These are phyloP conservation scores for Crocidura indochinensis DNA, from an alignment of 2,797 vertebrate species.

Conservation along the genomic window DNA sequence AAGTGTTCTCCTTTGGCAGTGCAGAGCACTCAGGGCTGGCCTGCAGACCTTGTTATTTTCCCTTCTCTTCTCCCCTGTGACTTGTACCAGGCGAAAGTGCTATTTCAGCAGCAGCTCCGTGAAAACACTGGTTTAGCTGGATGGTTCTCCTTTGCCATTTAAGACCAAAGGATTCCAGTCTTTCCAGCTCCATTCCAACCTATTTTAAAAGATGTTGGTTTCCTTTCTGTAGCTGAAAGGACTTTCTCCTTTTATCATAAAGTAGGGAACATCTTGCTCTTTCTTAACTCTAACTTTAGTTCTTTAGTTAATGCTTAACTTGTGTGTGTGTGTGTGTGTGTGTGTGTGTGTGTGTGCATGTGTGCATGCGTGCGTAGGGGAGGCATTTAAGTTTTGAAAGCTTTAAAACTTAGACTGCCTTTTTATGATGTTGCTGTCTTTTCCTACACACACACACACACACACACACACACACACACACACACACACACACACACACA, in stretches of 20 bases:
- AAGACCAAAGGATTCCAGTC: constrained; percentile 66
- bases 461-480: too few relatives aligned
- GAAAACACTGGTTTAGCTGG: constrained; percentile 43
- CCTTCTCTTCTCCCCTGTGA: constrained; percentile 68
- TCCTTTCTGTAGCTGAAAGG: constrained; percentile 63
- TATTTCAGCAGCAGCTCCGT: constrained; percentile 76
- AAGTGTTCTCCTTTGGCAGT: constrained; percentile 71
- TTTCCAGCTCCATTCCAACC: constrained; percentile 67
- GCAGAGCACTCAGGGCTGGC: not conserved
- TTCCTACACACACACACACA: not conserved
- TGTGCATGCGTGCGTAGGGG: not conserved
- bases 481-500: too few relatives aligned
- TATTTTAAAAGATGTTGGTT: constrained; percentile 63
- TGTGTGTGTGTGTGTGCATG: not conserved
- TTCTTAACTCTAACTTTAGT: not conserved
- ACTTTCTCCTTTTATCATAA: constrained; percentile 41
- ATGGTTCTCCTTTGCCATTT: constrained; percentile 71
- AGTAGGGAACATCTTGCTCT: constrained; percentile 1
- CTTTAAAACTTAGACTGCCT: not conserved
- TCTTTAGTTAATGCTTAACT: not conserved
- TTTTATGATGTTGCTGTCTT: not conserved
- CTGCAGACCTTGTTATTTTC: constrained; percentile 62
- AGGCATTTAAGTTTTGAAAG: not conserved
- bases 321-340: not conserved
- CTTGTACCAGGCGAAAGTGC: constrained; percentile 71